These are phyloP conservation scores for Diabrotica virgifera DNA, from an alignment of 1,140 invertebrate species.

Conservation along the genomic window DNA sequence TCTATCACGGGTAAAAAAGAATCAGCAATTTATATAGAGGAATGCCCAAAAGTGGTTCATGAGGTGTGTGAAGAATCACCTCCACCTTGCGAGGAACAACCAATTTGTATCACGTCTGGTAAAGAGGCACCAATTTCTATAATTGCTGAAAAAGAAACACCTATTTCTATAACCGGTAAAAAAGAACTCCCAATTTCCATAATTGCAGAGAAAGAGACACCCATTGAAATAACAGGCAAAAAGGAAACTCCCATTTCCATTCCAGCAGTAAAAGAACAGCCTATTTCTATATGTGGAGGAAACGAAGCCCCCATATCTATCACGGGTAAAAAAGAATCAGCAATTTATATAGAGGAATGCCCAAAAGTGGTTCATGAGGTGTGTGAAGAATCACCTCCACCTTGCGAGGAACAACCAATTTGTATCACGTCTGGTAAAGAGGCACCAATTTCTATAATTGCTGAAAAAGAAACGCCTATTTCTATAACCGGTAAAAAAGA, in stretches of 20 bases:
- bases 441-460: too few relatives aligned
- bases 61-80: not conserved
- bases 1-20: not conserved
- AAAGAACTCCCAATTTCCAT: not conserved
- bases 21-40: not conserved
- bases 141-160: not conserved
- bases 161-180: not conserved
- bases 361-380: not conserved
- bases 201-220: not conserved
- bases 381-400: not conserved
- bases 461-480: too few relatives aligned
- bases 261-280: not conserved
- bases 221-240: not conserved
- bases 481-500: too few relatives aligned
- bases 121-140: not conserved
- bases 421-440: too few relatives aligned
- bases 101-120: not conserved
- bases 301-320: too few relatives aligned
- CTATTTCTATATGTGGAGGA: not conserved
- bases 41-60: not conserved
- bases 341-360: not conserved
- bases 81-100: not conserved
- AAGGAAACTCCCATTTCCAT: not conserved
- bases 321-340: not conserved
- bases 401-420: too few relatives aligned